Percentiles rank a stretch among this genome's conserved stretches.
phyloP scores from a whole-genome alignment of 1,140 invertebrate genomes.

The Reticulitermes speratus region DNA sequence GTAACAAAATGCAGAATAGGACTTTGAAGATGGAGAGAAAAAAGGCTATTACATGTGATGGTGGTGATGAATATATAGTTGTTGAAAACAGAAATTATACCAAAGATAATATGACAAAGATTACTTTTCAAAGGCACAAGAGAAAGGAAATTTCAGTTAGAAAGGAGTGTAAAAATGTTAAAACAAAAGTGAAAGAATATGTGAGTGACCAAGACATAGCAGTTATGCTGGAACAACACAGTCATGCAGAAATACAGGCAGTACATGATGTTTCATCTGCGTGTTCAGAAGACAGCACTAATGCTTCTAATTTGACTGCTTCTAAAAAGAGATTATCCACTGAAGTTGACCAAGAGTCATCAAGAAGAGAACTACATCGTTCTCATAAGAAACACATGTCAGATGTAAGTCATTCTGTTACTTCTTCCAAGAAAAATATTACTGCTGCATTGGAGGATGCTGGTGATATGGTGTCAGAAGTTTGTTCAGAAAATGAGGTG shows the following conservation, averaged over 20 bases:
- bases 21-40: not conserved
- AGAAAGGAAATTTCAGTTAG: not conserved
- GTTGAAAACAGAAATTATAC: conserved; percentile 4
- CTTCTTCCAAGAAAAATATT: too few relatives aligned
- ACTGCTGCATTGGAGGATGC: too few relatives aligned
- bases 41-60: too few relatives aligned
- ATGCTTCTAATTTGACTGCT: too few relatives aligned
- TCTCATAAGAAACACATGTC: not conserved
- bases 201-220: not conserved
- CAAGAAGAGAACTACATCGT: not conserved
- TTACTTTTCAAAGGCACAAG: not conserved
- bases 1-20: not conserved
- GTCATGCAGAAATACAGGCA: not conserved
- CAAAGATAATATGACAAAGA: conserved; percentile 7
- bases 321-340: not conserved
- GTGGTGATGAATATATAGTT: not conserved
- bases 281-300: too few relatives aligned
- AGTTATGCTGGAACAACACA: not conserved
- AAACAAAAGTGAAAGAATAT: not conserved
- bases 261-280: not conserved
- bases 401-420: not conserved
- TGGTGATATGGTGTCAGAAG: too few relatives aligned
- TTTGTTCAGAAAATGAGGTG: too few relatives aligned
- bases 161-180: not conserved
- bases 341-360: not conserved